Evolutionary conservation across 1,140 invertebrate species (phyloP), one percentile per base, ranked within the genome.

Genomic region (Sipha flava): DNA sequence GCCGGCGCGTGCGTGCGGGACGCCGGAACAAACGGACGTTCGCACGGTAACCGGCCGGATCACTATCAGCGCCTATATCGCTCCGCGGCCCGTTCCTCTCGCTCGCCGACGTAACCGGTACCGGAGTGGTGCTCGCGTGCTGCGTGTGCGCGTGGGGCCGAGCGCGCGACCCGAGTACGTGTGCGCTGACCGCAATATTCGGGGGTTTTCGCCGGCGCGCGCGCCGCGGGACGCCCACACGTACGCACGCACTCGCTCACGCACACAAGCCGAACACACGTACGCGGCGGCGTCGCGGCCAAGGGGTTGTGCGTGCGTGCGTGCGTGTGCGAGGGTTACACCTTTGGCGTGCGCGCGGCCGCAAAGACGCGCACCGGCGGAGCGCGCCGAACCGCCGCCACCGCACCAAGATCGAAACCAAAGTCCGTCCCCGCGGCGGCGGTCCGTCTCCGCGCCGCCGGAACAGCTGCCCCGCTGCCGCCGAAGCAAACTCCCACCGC

Each of bases 351-450:
- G 72, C 72, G 72, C 72, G 72, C 72, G 52, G 72, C 72, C 72
- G 72, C 72, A 75, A 75, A 75, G 72, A 75, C 72, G 72, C 52
- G 26, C 40, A 23, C 70, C 70, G 70, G 29, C 31, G 72, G n/a
- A n/a, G n/a, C 72, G 72, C 70, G 45, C 62, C 37, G 37, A 37
- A 12, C 72, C 68, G 57, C 29, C 57, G 40, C 34, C 40, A 4
- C 68, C 37, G 64, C 64, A 40, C 70, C 72, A 75, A 54, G 49
- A 75, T 26, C 72, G 40, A 75, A 75, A 75, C 72, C 72, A 75
- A 57, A 75, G 72, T 75, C 72, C 72, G 18, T 75, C 72, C 72
- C 72, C 49, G 83, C 82, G 82, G 81, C 81, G 80, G 82, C 81
- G 66, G 81, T 54, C 64, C 75, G 75, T 79, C 79, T 54, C 80